Evolutionary conservation across 2,113 vertebrate genomes (phyloP).

Genomic region (Megaceryle maxima): DNA sequence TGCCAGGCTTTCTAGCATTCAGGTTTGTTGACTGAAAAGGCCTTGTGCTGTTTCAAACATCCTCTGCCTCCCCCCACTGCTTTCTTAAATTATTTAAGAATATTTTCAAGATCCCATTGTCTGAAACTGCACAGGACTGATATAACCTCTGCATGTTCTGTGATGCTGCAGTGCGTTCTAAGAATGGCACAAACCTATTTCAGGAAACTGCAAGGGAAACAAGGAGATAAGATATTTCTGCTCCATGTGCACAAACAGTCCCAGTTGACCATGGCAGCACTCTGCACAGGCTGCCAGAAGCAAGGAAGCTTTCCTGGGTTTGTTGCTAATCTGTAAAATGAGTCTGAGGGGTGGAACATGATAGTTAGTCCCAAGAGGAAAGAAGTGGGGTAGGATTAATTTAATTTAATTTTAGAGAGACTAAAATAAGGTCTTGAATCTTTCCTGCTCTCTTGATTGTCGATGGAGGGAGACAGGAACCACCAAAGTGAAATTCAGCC

Average conservation of each 20-base stretch:
- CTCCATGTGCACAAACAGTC: background rate
- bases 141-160: background rate
- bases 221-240: constrained; percentile 36
- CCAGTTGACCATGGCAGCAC: constrained; percentile 4
- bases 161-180: constrained; percentile 1
- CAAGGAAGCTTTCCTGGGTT: background rate
- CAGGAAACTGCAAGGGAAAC: constrained; percentile 25
- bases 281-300: background rate
- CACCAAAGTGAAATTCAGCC: background rate
- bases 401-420: constrained; percentile 51
- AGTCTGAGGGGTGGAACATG: background rate
- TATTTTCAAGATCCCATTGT: background rate
- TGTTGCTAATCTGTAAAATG: constrained; percentile 41
- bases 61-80: background rate
- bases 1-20: background rate
- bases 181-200: constrained; percentile 16
- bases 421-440: background rate
- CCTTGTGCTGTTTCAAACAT: background rate
- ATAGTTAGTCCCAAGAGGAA: background rate
- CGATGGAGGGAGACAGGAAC: background rate
- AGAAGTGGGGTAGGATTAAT: constrained; percentile 39
- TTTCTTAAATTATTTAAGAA: background rate
- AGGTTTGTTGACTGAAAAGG: background rate
- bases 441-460: background rate
- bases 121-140: background rate